Evolutionary conservation across 2,113 vertebrate species (phyloP), one percentile per base, ranked within the genome.

Genomic region (Aleadryas rufinucha): DNA sequence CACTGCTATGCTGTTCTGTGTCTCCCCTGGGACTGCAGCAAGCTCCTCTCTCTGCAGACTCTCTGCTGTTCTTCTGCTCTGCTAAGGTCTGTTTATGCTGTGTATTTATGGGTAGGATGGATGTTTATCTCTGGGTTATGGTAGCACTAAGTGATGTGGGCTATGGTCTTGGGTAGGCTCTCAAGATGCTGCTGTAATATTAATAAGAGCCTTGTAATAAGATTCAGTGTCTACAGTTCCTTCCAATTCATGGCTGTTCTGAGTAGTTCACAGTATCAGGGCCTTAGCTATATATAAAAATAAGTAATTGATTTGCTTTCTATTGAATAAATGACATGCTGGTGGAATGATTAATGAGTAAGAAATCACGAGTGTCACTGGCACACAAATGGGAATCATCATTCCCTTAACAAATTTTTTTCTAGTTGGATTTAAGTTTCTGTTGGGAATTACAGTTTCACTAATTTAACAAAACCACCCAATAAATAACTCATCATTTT

Each of bases 401-500:
- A 53, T 91, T 96, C 86, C 79, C 23, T 70, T 82, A 70, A 69
- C 37, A 78, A 21, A 15, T 80, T 83, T 83, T 80, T 91, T 94
- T 77, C 77, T 89, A 35, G 95, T 95, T 94, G 89, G 61, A 41
- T 96, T 97, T 96, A 96, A 94, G 95, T 96, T 98, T 90, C 70
- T 14, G 0, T 49, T 86, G 84, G 79, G 94, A 94, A 86, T 96
- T 95, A 93, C 84, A 93, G 72, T 96, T 95, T 96, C 96, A 75
- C 95, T 96, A 95, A 96, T 95, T 95, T 90, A 97, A 95, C 89
- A 95, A 95, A 68, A 95, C 70, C 26, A 30, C 94, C 96, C 65
- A 86, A 95, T 97, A 98, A 98, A 97, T 97, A 98, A 97, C 94
- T 97, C 93, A 96, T 97, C 82, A 90, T 91, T 97, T 97, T 87